Conservation (phyloP, 2,888 invertebrate species). For the Leptinotarsa peninsularis region DNA sequence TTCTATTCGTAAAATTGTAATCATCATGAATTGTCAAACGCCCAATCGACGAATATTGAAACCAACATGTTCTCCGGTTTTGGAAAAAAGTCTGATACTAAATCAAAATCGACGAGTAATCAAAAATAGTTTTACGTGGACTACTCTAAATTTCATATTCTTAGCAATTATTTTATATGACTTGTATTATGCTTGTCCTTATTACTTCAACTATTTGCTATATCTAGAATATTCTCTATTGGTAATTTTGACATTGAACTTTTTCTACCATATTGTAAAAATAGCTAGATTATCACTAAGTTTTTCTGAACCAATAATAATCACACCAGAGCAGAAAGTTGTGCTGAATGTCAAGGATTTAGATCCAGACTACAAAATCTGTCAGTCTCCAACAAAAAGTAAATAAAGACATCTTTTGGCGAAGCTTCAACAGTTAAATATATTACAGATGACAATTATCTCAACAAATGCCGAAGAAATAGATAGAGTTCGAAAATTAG, state of each 20-base stretch:
- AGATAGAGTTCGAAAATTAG: too few species aligned
- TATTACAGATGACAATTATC: too few species aligned
- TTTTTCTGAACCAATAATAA: constrained; percentile 64
- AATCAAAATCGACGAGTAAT: constrained; percentile 69
- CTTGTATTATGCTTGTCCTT: constrained; percentile 70
- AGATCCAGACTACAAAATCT: constrained; percentile 56
- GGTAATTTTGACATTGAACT: constrained; percentile 67
- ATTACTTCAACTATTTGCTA: constrained; percentile 64
- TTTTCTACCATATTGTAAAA: constrained; percentile 69
- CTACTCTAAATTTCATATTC: constrained; percentile 70
- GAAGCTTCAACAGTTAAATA: too few species aligned
- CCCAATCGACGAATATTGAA: constrained; percentile 32
- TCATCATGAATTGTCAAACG: constrained; percentile 22
- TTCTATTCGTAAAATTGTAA: background rate
- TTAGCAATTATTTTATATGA: constrained; percentile 71
- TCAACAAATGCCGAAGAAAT: too few species aligned
- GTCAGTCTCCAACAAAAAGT: constrained; percentile 47
- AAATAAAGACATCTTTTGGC: too few species aligned
- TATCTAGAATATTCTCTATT: constrained; percentile 66
- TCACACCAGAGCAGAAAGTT: constrained; percentile 69
- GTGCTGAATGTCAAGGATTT: constrained; percentile 68
- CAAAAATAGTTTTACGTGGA: constrained; percentile 71
- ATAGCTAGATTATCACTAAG: constrained; percentile 63
- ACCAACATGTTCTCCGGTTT: constrained; percentile 62
- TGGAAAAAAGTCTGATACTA: constrained; percentile 70